Evolutionary conservation across 2,797 vertebrate species (phyloP), one percentile per base, ranked within the genome.

Genomic region (Scolopax rusticola): DNA sequence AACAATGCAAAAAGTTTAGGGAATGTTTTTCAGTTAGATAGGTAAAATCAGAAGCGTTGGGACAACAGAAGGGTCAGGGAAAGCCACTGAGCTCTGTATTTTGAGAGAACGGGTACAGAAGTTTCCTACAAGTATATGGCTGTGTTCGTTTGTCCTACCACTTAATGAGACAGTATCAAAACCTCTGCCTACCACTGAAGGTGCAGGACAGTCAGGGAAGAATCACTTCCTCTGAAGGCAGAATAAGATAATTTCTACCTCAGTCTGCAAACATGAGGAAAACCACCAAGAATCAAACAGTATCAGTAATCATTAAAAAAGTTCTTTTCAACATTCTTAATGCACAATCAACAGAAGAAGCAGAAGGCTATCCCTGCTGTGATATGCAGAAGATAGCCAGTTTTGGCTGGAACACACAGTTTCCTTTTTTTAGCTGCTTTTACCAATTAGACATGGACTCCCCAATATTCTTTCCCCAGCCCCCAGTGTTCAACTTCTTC

Each of bases 321-420:
- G 12, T 21, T 23, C 60, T 83, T 79, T 67, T 7, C 7, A 40
- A 6, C 2, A 0, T 32, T 67, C 36, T 41, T 63, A 63, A 38
- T 20, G 21, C 93, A 36, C 1, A 5, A 76, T 17, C 48, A 81
- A 56, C 20, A 68, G 48, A 60, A 47, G 40, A 3, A 45, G 40
- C 27, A 68, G 36, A 33, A 23, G 25, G 24, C 33, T 32, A 23
- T 14, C 0, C 0, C 28, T 75, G 30, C 41, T 56, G 30, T 0
- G 1, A 38, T 15, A 56, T 51, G 17, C 30, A 32, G n/a, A 61
- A 54, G n/a, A 70, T 6, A 47, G 3, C 2, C 19, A 67, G 30
- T 43, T 93, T 54, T 1, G 1, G 12, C 33, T 25, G 5, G 53
- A 38, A 64, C 8, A 57, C 8, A 51, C 0, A 3, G 9, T 32